These are phyloP conservation scores for Lepus europaeus DNA, from an alignment of 2,113 vertebrate genomes.

Conservation along the genomic window DNA sequence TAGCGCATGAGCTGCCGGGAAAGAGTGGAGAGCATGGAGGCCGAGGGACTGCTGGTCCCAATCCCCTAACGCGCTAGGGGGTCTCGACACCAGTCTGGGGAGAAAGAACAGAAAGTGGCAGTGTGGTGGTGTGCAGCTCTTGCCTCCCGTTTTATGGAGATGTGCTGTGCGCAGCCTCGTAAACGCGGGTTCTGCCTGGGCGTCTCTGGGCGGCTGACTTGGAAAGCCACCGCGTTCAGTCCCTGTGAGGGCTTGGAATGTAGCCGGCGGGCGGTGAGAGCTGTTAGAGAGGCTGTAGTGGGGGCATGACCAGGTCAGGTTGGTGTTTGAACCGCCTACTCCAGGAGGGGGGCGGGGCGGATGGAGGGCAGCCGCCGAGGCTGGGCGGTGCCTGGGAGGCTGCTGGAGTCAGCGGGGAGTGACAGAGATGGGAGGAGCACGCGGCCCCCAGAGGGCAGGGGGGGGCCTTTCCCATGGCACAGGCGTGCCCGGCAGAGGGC, in stretches of 20 bases:
- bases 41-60: neutral
- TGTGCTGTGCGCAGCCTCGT: constrained; percentile 7
- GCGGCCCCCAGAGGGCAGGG: too few relatives aligned
- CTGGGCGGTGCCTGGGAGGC: fast-evolving
- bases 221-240: constrained; percentile 67
- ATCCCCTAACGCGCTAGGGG: neutral
- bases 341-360: neutral
- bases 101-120: neutral
- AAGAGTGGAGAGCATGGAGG: fast-evolving
- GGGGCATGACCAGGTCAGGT: constrained; percentile 70
- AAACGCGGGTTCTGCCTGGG: constrained; percentile 60
- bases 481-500: fast-evolving
- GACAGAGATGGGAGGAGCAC: too few relatives aligned
- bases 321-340: constrained; percentile 63
- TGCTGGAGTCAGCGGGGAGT: neutral
- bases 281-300: constrained; percentile 75
- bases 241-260: constrained; percentile 70
- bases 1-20: neutral
- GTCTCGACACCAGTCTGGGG: neutral
- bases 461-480: neutral
- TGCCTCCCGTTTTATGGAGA: constrained; percentile 64
- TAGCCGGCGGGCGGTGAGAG: constrained; percentile 64
- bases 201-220: constrained; percentile 44
- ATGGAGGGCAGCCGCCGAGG: neutral
- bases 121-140: constrained; percentile 6